Base-by-base conservation (phyloP, 2,797 vertebrate species). In the Vipera ursinii region DNA sequence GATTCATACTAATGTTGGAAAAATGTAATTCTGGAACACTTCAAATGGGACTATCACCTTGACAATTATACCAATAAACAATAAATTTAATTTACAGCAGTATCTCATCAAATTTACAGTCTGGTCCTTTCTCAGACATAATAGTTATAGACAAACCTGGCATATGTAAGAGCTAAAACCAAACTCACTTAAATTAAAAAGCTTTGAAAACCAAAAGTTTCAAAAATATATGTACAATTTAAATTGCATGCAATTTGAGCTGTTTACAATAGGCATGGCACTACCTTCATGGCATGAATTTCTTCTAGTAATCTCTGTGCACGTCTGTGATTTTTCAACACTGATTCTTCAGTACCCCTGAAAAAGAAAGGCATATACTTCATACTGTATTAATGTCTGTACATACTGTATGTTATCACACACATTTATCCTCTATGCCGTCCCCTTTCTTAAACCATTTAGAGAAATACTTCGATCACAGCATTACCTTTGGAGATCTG, bases 231-330 rank as follows among this genome's bases (percentile, higher is more conserved):
- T 44, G 44, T 38, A 53, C 28, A 90, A 32, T 82, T 82, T 82
- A 82, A 82, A 82, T 63, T 82, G 89, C 38, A 90, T 65, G 78
- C 10, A 92, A 92, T 92, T 92, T 90, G 65, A 57, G 26, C 59
- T 32, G 13, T 65, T 51, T 14, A 90, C 44, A 57, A 22, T 15
- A 90, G 85, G 92, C 24, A 88, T 24, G n/a, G 20, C 28, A 92
- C 95, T 97, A 98, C 98, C 97, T 99, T 99, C 97, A 99, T 98
- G 24, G 97, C 97, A 15, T 98, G 98, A 93, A 99, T 98, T 97
- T 99, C 99, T 96, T 99, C 98, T 91, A 98, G 96, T 93, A 99
- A 96, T 95, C 99, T 98, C 14, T 97, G 97, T 5, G 96, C 98
- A 94, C 99, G 98, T 93, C 98, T 98, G 93, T 98, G 98, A 93